Conservation (phyloP, 1,140 invertebrate species). For the roundworm (Caenorhabditis elegans) region WBcel235 BX284605.5:6014501-6015000, state of each 20-base stretch:
- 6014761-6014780: constrained; percentile 30
- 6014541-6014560: not conserved
- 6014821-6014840: not conserved
- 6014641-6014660: not conserved
- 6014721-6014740: not conserved
- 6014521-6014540: not conserved
- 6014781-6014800: constrained; percentile 35
- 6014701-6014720: constrained; percentile 31
- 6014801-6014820: not conserved
- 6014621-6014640: not conserved
- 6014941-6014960: not conserved
- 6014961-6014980: no score
- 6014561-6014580: not conserved
- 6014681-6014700: constrained; percentile 22
- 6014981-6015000: no score
- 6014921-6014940: not conserved
- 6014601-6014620: not conserved
- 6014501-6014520: constrained; percentile 4
- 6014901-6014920: not conserved
- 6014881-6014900: not conserved
- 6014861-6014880: not conserved
- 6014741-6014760: not conserved
- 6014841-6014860: not conserved
- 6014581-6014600: not conserved
- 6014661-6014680: not conserved